Evolutionary conservation across 92 coral and sea anemone genomes (phyloP).

Genomic region (Galaxea fascicularis): DNA sequence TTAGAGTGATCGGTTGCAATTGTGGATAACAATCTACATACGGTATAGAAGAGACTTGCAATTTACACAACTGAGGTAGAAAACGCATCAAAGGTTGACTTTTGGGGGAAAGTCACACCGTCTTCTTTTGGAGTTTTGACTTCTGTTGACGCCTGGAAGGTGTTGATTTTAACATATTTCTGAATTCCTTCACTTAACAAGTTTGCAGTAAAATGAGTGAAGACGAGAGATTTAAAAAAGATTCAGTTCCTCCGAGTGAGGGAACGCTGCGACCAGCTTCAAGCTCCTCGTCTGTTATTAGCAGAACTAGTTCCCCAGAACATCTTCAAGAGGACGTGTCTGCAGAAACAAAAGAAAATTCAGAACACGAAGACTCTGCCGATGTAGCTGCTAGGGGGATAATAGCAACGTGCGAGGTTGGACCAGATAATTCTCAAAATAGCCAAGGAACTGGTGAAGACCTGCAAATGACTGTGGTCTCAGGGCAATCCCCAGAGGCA

Average conservation of each 20-base stretch:
- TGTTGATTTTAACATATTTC: neutral
- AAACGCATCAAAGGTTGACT: neutral
- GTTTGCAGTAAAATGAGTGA: slow-evolving; percentile 23
- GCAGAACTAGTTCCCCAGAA: slow-evolving; percentile 62
- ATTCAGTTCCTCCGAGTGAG: neutral
- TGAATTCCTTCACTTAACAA: slow-evolving; percentile 24
- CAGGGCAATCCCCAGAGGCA: neutral
- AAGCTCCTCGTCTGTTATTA: slow-evolving; percentile 54
- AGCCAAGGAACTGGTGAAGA: slow-evolving; percentile 9
- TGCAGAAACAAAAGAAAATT: neutral
- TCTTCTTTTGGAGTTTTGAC: neutral
- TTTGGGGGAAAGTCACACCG: neutral
- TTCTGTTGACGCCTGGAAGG: neutral
- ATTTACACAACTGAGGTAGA: neutral
- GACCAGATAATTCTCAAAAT: neutral
- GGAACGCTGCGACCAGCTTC: slow-evolving; percentile 47
- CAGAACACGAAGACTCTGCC: slow-evolving; percentile 25
- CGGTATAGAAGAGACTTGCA: neutral
- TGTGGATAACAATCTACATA: neutral
- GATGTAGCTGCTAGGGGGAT: slow-evolving; percentile 72
- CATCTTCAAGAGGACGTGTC: slow-evolving; percentile 11
- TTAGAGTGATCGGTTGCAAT: neutral
- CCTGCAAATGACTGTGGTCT: neutral
- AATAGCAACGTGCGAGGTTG: slow-evolving; percentile 14
- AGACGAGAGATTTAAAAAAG: slow-evolving; percentile 12